phyloP scores from a whole-genome alignment of 2,113 vertebrate genomes.

The Columbina picui region DNA sequence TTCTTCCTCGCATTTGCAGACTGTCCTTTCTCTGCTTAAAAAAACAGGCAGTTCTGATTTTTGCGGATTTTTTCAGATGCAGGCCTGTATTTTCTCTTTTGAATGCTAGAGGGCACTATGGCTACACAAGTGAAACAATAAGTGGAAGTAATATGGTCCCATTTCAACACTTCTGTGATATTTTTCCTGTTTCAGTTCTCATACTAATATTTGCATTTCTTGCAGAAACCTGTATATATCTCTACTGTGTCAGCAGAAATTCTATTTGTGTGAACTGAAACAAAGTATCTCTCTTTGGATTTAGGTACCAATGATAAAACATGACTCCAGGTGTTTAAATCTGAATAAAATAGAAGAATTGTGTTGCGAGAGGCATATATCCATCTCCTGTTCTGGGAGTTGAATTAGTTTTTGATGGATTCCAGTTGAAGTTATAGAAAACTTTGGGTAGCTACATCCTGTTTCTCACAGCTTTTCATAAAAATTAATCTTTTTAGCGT shows the following conservation, averaged over 20 bases:
- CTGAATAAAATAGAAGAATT: conserved; percentile 4
- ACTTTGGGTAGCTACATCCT: background rate
- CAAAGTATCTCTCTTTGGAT: conserved; percentile 15
- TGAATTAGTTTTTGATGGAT: background rate
- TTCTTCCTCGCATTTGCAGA: background rate
- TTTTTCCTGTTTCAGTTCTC: conserved; percentile 46
- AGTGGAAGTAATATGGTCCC: background rate
- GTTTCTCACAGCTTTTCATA: background rate
- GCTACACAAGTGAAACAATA: conserved; percentile 20
- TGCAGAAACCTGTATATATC: conserved; percentile 30
- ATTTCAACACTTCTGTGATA: conserved; percentile 26
- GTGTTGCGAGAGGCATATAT: background rate
- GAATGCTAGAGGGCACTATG: conserved; percentile 65
- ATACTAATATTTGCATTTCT: conserved; percentile 64
- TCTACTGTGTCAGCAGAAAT: conserved; percentile 52
- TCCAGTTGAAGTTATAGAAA: background rate
- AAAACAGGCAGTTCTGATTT: background rate
- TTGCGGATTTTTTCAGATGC: background rate
- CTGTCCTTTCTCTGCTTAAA: background rate
- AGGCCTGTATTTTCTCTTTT: background rate
- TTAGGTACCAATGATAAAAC: background rate
- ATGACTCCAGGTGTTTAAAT: background rate
- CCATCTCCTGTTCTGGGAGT: background rate
- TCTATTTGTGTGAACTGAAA: background rate
- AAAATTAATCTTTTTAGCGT: background rate